Evolutionary conservation across 2,113 vertebrate species (phyloP), one percentile per base, ranked within the genome.

Genomic region (Eptesicus fuscus): DNA sequence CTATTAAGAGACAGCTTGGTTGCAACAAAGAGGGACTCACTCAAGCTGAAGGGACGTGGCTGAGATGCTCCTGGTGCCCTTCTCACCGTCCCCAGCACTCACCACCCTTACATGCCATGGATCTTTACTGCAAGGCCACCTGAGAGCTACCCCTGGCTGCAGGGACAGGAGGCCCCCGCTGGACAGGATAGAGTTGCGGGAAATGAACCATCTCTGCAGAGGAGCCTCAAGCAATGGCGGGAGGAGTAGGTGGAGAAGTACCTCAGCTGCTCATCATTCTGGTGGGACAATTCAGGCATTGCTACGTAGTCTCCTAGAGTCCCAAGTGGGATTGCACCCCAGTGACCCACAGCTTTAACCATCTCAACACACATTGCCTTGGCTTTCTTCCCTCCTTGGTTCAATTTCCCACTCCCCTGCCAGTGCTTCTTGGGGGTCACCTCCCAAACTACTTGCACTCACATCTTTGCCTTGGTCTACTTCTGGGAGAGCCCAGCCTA

Each of bases 131-230:
- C 17, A 83, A 22, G 47, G 61, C 32, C 23, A 73, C 23, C 2
- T 0, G 1, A 73, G 32, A 44, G 30, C n/a, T 35, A 3, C 12
- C 37, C 89, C 83, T 76, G 47, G 35, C 30, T 35, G 17, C 12
- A 30, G 10, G 42, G 47, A 9, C 51, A 40, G 1, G 18, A 53
- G 16, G 5, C 20, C 59, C 25, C n/a, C 1, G 1, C 10, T 0
- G 10, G 14, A 5, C 23, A 83, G 73, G 20, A 16, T 7, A 70
- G 18, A 47, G 35, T 59, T n/a, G 37, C 35, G 17, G 61, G n/a
- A 67, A 44, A 51, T 35, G 80, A 42, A n/a, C 5, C 16, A 2
- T 49, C 35, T 59, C 59, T 76, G 37, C 65, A 59, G 49, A 89
- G 47, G n/a, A 91, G 12, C 18, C 65, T 86, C 56, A 53, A 4